Conservation (phyloP, 2,888 invertebrate genomes). For the Drosophila testacea region DNA sequence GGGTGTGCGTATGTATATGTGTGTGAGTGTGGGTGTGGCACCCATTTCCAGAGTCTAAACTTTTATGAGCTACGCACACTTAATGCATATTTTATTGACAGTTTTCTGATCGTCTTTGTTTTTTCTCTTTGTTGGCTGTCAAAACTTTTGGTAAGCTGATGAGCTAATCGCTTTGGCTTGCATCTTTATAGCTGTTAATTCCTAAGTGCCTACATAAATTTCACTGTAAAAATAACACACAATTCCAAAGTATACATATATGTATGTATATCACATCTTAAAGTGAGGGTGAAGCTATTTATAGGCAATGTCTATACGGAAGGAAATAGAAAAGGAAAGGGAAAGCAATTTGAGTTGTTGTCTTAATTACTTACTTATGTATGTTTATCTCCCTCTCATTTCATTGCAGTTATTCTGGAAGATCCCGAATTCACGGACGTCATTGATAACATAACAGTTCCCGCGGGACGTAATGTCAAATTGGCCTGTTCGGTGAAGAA, state of each 20-base stretch:
- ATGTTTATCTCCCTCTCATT: constrained; percentile 37
- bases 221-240: constrained; percentile 31
- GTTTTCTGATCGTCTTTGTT: constrained; percentile 2
- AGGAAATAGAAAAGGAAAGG: not conserved
- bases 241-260: constrained; percentile 1
- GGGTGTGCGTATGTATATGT: constrained; percentile 2
- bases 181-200: constrained; percentile 41
- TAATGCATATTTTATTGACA: constrained; percentile 50
- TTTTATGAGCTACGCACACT: constrained; percentile 18
- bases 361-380: constrained; percentile 39
- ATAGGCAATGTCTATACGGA: not conserved
- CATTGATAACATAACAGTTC: constrained; percentile 95
- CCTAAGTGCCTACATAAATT: constrained; percentile 52
- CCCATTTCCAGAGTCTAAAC: not conserved
- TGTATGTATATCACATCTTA: not conserved
- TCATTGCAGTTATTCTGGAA: constrained; percentile 90
- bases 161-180: constrained; percentile 39
- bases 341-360: constrained; percentile 20
- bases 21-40: not conserved
- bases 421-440: constrained; percentile 96
- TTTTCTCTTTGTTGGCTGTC: constrained; percentile 24
- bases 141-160: constrained; percentile 41
- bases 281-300: constrained; percentile 13
- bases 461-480: constrained; percentile 86
- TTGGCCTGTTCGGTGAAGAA: constrained; percentile 85